Conservation (phyloP, 2,888 invertebrate species). For the Sinelater perroti region DNA sequence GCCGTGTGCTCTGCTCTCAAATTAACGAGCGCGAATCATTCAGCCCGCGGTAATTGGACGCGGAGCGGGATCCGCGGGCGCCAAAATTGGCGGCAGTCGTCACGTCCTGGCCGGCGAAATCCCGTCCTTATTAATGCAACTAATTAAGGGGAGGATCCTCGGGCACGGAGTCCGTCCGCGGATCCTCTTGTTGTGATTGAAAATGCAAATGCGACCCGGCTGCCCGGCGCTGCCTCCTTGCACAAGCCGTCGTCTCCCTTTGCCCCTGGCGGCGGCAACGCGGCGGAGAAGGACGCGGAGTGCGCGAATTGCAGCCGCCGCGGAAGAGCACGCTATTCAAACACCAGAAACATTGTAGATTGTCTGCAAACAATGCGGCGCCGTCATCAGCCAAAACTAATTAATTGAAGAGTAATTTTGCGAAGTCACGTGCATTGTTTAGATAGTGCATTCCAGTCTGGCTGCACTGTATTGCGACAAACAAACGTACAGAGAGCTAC, state of each 20-base stretch:
- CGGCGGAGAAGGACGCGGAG: constrained; percentile 25
- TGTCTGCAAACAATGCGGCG: constrained; percentile 37
- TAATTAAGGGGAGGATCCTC: constrained; percentile 25
- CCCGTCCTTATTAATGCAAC: constrained; percentile 17
- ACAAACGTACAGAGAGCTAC: constrained; percentile 35
- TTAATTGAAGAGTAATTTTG: constrained; percentile 44
- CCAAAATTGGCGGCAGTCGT: neutral
- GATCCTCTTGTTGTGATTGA: constrained; percentile 34
- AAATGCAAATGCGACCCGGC: constrained; percentile 32
- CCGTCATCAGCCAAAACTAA: constrained; percentile 40
- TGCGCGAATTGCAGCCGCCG: constrained; percentile 14
- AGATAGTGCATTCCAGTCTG: constrained; percentile 38
- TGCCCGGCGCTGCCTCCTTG: constrained; percentile 15
- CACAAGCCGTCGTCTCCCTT: constrained; percentile 18
- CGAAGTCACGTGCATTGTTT: constrained; percentile 44
- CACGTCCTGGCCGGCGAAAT: neutral
- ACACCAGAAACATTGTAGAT: constrained; percentile 35
- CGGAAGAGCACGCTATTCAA: constrained; percentile 27
- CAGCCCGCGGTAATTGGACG: constrained; percentile 18
- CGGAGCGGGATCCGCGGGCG: neutral
- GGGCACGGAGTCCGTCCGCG: constrained; percentile 12
- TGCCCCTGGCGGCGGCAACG: constrained; percentile 13
- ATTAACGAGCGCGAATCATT: constrained; percentile 19
- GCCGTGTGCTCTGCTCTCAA: constrained; percentile 23
- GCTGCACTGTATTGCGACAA: constrained; percentile 34